Evolutionary conservation across 2,888 invertebrate species (phyloP), one percentile per base, ranked within the genome.

Genomic region (Temnothorax unifasciatus): DNA sequence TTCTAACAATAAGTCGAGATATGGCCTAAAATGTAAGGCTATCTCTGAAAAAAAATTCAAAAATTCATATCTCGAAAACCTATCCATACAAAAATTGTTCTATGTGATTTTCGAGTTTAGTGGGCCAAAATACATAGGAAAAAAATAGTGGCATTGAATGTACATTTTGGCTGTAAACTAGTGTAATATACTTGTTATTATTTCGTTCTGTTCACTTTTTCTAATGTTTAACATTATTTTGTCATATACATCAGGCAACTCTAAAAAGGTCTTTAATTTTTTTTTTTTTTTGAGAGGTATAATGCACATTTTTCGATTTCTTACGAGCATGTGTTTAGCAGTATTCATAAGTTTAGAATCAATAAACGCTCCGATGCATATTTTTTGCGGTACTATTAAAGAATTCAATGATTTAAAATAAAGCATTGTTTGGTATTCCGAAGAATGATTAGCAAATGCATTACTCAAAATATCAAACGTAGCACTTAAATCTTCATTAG

Each of bases 361-460:
- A 38, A 64, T 76, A 6, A 21, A 52, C 1, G 52, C 25, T 3
- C 13, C 50, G 4, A 76, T 38, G n/a, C 38, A 52, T 76, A 76
- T 21, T 76, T 64, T 52, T 54, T 76, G 9, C 0, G 64, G 25
- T 52, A 54, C 52, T 76, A 66, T 76, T 13, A 76, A 5, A 52
- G n/a, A 2, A 5, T 47, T 74, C 68, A 63, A 50, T 50, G 21
- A 2, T 86, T 86, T 68, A 66, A 88, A 85, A 57, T 86, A 64
- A n/a, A 57, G 13, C 15, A 85, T 29, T 54, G 73, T 59, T 71
- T 68, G 57, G 21, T 87, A 69, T 57, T 85, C 83, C 2, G 79
- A 83, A 3, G 57, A 68, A 41, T 83, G 61, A 44, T 84, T 25
- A 54, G 61, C 57, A 38, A 86, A 86, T 29, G 79, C 71, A 2